A percentile compares a stretch with the other conserved stretches of the same genome.
phyloP scores from a whole-genome alignment of 2,888 invertebrate species.

The Himalopsyche kuldschensis region DNA sequence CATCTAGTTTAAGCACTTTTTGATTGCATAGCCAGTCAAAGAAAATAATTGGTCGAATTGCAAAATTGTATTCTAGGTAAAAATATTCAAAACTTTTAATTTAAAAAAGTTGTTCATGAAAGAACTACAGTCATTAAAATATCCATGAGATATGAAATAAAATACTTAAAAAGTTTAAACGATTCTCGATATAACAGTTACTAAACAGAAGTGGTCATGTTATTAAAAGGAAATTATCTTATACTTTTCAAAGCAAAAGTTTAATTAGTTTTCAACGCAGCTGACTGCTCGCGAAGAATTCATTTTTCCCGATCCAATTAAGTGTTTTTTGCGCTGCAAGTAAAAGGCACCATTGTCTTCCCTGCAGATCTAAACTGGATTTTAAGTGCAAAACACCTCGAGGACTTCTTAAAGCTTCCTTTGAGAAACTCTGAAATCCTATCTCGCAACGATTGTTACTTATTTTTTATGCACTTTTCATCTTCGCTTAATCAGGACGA shows the following conservation, averaged over 20 bases:
- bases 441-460: not conserved
- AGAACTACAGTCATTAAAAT: too few species aligned
- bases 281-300: conserved; percentile 21
- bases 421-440: not conserved
- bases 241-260: conserved; percentile 12
- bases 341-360: conserved; percentile 25
- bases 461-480: not conserved
- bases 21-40: too few species aligned
- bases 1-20: too few species aligned
- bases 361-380: conserved; percentile 9
- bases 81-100: too few species aligned
- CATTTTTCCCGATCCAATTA: conserved; percentile 36
- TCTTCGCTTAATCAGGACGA: not conserved
- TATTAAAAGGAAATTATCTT: conserved; percentile 8
- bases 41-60: too few species aligned
- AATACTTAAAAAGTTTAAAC: not conserved
- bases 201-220: not conserved
- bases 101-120: too few species aligned
- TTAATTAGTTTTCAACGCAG: conserved; percentile 35
- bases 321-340: conserved; percentile 15
- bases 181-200: not conserved
- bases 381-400: conserved; percentile 24
- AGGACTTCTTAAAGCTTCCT: not conserved
- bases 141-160: not conserved
- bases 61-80: too few species aligned